Evolutionary conservation across 2,113 vertebrate species (phyloP).

Genomic region (Megalops atlanticus): DNA sequence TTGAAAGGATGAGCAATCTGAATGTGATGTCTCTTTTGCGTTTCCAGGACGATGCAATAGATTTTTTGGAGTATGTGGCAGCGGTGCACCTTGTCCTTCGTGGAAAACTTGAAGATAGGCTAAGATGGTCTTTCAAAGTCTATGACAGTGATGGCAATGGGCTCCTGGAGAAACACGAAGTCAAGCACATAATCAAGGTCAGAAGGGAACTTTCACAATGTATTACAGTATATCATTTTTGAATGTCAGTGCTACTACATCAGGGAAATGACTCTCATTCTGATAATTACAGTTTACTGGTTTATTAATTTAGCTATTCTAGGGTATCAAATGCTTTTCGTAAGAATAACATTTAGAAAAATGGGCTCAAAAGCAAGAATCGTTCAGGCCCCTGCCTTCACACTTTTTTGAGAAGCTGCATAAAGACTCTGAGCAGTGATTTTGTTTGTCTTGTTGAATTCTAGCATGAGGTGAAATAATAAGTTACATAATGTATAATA

Average conservation of each 20-base stretch:
- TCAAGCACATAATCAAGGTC: slow-evolving; percentile 75
- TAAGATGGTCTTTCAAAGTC: slow-evolving; percentile 84
- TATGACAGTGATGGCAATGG: slow-evolving; percentile 81
- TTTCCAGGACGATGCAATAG: slow-evolving; percentile 74
- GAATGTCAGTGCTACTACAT: background rate
- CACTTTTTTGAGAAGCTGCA: too few relatives aligned
- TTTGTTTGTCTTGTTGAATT: too few relatives aligned
- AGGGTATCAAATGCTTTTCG: too few relatives aligned
- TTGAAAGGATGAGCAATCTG: background rate
- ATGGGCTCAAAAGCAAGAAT: too few relatives aligned
- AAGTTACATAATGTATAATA: too few relatives aligned
- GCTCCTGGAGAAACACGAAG: slow-evolving; percentile 72
- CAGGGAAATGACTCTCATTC: too few relatives aligned
- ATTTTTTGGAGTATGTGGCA: slow-evolving; percentile 85
- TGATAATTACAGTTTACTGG: too few relatives aligned
- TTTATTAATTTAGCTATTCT: too few relatives aligned
- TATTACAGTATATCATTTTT: background rate
- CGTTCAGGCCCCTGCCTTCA: too few relatives aligned
- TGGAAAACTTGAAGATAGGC: slow-evolving; percentile 80
- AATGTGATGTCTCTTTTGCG: background rate
- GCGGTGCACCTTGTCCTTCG: slow-evolving; percentile 78
- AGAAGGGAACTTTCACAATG: background rate
- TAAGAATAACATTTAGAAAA: too few relatives aligned
- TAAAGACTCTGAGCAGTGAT: too few relatives aligned
- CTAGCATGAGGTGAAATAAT: too few relatives aligned